Evolutionary conservation across 2,113 vertebrate species (phyloP).

Genomic region (Herpailurus yagouaroundi): DNA sequence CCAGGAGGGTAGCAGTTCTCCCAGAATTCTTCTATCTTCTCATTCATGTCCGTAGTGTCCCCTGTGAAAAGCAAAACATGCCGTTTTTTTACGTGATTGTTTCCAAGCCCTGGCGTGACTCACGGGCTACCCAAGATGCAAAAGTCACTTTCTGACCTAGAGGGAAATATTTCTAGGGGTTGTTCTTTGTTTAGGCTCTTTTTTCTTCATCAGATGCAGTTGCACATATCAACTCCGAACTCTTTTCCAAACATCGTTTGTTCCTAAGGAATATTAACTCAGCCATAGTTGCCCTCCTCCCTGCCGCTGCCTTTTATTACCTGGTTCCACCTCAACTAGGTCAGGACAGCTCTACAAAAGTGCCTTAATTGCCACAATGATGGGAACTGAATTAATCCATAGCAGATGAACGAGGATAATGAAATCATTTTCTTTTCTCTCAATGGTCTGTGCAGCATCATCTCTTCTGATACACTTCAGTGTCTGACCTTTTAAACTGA

Average conservation of each 20-base stretch:
- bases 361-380: conserved; percentile 72
- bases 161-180: neutral
- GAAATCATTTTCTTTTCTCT: conserved; percentile 82
- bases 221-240: neutral
- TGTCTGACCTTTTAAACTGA: conserved; percentile 86
- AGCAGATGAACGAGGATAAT: conserved; percentile 81
- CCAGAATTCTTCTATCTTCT: neutral
- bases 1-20: neutral
- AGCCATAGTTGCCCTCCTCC: neutral
- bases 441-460: conserved; percentile 70
- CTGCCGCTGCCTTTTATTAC: conserved; percentile 24
- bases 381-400: conserved; percentile 77
- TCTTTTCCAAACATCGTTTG: neutral
- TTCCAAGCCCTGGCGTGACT: neutral
- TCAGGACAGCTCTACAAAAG: conserved; percentile 60
- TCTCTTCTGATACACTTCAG: conserved; percentile 84
- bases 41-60: no score
- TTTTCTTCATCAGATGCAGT: neutral
- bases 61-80: neutral
- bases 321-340: conserved; percentile 53
- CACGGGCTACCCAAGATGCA: neutral
- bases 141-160: neutral
- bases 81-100: neutral
- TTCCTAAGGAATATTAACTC: conserved; percentile 23
- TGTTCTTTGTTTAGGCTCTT: neutral